A percentile compares a stretch with the other conserved stretches of the same genome.
These are phyloP conservation scores for Tauraco erythrolophus DNA, from an alignment of 2,113 vertebrate species.

Conservation along the genomic window DNA sequence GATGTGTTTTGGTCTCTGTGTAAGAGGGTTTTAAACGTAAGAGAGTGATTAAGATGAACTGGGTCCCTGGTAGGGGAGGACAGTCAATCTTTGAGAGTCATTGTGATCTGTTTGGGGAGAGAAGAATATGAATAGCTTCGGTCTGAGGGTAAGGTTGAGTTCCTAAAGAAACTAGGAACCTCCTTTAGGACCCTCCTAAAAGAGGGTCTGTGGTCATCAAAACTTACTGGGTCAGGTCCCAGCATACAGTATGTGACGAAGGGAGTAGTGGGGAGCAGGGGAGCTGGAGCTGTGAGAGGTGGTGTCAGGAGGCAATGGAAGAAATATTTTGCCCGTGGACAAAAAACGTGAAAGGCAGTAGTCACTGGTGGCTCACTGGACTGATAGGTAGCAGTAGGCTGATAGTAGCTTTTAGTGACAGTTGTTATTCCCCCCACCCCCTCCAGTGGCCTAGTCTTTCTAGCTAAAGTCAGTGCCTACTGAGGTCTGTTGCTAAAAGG, in stretches of 20 bases:
- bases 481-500: background rate
- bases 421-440: background rate
- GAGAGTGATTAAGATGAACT: background rate
- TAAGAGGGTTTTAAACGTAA: background rate
- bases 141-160: background rate
- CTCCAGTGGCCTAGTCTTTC: background rate
- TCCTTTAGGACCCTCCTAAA: too few species aligned
- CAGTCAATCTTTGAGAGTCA: background rate
- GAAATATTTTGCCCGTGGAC: fast-evolving
- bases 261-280: background rate
- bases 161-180: background rate
- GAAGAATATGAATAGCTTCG: background rate
- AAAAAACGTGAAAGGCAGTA: background rate
- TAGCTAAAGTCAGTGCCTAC: background rate
- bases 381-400: background rate
- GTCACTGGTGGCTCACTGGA: background rate
- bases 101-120: background rate
- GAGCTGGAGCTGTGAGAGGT: background rate
- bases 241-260: background rate
- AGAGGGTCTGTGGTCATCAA: background rate
- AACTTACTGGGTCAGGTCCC: background rate
- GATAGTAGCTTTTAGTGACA: background rate
- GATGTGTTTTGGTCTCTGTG: fast-evolving
- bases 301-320: background rate
- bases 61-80: background rate